phyloP scores from a whole-genome alignment of 2,113 vertebrate genomes.

The Murina feae region DNA sequence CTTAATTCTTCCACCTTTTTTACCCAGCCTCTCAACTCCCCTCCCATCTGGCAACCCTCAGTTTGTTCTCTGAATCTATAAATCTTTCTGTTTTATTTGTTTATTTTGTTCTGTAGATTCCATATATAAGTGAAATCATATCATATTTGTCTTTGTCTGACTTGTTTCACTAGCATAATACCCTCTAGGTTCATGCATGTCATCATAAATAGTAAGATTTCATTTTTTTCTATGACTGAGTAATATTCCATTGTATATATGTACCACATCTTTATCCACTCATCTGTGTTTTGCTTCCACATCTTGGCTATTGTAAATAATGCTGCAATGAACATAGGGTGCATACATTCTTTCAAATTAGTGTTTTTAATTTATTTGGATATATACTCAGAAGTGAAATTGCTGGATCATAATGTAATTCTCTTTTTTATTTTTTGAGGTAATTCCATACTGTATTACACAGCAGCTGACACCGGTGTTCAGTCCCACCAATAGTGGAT shows the following conservation, averaged over 20 bases:
- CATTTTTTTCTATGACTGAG: not conserved
- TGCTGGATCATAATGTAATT: not conserved
- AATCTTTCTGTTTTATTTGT: not conserved
- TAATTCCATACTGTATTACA: not conserved
- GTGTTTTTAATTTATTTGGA: not conserved
- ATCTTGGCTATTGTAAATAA: not conserved
- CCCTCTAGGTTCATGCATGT: not conserved
- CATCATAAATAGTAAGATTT: not conserved
- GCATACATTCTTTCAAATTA: not conserved
- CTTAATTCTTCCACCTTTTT: not conserved
- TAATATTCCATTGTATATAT: not conserved
- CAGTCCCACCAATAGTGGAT: not conserved
- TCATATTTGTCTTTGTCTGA: not conserved
- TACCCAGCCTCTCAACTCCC: not conserved
- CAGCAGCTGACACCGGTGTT: not conserved
- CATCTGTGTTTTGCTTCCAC: not conserved
- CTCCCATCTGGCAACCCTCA: not conserved
- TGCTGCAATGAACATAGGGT: not conserved
- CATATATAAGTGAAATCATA: not conserved
- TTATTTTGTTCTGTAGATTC: not conserved
- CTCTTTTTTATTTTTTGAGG: not conserved
- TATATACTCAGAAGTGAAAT: not conserved
- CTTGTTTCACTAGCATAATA: not conserved
- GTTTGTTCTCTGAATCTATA: not conserved
- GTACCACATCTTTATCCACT: not conserved